These are phyloP conservation scores for Pediacus dermestoides DNA, from an alignment of 2,888 invertebrate genomes.

Conservation along the genomic window DNA sequence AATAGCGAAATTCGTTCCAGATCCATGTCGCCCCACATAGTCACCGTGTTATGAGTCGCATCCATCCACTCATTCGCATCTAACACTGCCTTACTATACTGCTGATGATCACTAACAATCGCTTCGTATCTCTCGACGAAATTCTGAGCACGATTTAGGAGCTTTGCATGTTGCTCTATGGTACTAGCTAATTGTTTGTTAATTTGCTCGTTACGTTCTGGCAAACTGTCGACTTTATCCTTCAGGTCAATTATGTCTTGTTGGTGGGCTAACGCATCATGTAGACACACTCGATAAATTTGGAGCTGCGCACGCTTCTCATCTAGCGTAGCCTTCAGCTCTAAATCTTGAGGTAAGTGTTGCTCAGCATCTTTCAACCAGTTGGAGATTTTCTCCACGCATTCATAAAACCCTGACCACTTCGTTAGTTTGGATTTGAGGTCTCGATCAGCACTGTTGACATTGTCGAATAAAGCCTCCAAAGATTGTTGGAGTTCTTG, in stretches of 20 bases:
- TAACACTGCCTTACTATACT: constrained; percentile 81
- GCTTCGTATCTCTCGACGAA: constrained; percentile 83
- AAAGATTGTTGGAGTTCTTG: constrained; percentile 80
- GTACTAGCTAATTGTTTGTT: constrained; percentile 67
- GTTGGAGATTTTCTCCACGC: constrained; percentile 68
- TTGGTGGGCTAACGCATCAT: constrained; percentile 81
- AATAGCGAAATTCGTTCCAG: constrained; percentile 80
- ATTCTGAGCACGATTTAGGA: constrained; percentile 67
- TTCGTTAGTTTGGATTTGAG: constrained; percentile 77
- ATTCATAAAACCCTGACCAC: constrained; percentile 90
- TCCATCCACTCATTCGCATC: constrained; percentile 86
- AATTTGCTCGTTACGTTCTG: constrained; percentile 72
- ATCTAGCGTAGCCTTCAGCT: constrained; percentile 80
- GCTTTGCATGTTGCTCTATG: constrained; percentile 67
- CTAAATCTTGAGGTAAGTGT: constrained; percentile 73
- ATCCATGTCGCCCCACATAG: constrained; percentile 78
- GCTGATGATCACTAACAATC: constrained; percentile 85
- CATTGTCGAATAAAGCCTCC: constrained; percentile 75
- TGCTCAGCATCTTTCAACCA: constrained; percentile 78
- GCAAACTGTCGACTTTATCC: constrained; percentile 74
- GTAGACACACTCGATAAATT: constrained; percentile 74
- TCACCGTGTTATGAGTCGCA: constrained; percentile 76
- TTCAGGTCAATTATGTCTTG: constrained; percentile 79
- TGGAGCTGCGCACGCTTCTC: constrained; percentile 88
- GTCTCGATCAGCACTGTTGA: constrained; percentile 73